phyloP scores from a whole-genome alignment of 2,888 invertebrate genomes.

The Podotricha telesiphe region DNA sequence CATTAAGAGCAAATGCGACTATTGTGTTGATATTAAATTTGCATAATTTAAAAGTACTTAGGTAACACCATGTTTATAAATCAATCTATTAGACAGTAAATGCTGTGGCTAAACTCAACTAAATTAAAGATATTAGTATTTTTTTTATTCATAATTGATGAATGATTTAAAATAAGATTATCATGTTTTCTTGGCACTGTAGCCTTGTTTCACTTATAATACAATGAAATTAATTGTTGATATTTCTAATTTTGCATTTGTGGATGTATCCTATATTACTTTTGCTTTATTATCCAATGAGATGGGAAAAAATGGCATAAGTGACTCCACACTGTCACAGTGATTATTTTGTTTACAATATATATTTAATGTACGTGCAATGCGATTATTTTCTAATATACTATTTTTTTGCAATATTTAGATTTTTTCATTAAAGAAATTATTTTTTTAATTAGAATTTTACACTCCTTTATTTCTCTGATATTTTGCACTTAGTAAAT shows the following conservation, averaged over 20 bases:
- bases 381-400: conserved; percentile 29
- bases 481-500: conserved; percentile 17
- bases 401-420: conserved; percentile 29
- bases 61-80: conserved; percentile 20
- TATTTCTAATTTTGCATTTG: background rate
- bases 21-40: conserved; percentile 9
- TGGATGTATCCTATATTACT: background rate
- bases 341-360: conserved; percentile 20
- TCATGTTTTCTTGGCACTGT: background rate
- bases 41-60: background rate
- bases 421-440: conserved; percentile 26
- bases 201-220: background rate
- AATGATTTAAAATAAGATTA: background rate
- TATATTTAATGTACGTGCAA: conserved; percentile 12
- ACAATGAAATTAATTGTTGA: background rate
- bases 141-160: background rate
- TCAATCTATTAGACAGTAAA: conserved; percentile 28
- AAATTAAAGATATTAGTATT: background rate
- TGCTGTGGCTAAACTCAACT: conserved; percentile 10
- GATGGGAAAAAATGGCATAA: background rate
- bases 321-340: conserved; percentile 2
- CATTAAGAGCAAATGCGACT: background rate
- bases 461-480: conserved; percentile 26
- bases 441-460: conserved; percentile 32
- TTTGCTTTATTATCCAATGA: background rate